Conservation (phyloP, 1,140 invertebrate genomes). For the Pectinophora gossypiella region DNA sequence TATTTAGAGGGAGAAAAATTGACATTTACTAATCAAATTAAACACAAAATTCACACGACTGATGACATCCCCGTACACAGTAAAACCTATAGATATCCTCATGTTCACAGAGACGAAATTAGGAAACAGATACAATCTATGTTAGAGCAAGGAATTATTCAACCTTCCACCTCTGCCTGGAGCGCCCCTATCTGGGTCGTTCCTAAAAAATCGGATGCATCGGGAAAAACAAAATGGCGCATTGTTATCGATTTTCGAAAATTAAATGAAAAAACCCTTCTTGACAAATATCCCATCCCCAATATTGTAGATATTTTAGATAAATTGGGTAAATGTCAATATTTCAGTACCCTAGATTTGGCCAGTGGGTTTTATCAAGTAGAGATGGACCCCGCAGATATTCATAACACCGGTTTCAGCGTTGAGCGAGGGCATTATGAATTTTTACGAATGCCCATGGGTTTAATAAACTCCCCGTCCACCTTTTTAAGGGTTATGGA, state of each 20-base stretch:
- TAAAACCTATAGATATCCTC: constrained; percentile 25
- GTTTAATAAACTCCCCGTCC: constrained; percentile 31
- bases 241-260: constrained; percentile 45
- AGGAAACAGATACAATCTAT: constrained; percentile 30
- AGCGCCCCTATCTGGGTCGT: constrained; percentile 10
- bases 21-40: constrained; percentile 15
- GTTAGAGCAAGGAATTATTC: constrained; percentile 19
- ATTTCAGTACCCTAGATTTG: constrained; percentile 67
- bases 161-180: constrained; percentile 6
- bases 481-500: constrained; percentile 44
- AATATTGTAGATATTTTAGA: constrained; percentile 67
- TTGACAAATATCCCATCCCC: constrained; percentile 71
- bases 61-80: constrained; percentile 18
- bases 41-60: constrained; percentile 19
- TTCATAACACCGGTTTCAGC: constrained; percentile 24
- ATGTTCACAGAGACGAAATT: constrained; percentile 29
- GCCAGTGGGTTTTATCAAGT: constrained; percentile 72
- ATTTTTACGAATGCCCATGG: constrained; percentile 35
- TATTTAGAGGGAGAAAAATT: constrained; percentile 9
- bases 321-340: constrained; percentile 44
- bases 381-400: constrained; percentile 23
- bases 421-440: constrained; percentile 34
- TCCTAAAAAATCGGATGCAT: constrained; percentile 20
- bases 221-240: constrained; percentile 38
- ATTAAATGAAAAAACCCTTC: constrained; percentile 41